A percentile compares a stretch with the other conserved stretches of the same genome.
Evolutionary conservation across 2,888 invertebrate species (phyloP).

Genomic region (Phytoseiulus persimilis): DNA sequence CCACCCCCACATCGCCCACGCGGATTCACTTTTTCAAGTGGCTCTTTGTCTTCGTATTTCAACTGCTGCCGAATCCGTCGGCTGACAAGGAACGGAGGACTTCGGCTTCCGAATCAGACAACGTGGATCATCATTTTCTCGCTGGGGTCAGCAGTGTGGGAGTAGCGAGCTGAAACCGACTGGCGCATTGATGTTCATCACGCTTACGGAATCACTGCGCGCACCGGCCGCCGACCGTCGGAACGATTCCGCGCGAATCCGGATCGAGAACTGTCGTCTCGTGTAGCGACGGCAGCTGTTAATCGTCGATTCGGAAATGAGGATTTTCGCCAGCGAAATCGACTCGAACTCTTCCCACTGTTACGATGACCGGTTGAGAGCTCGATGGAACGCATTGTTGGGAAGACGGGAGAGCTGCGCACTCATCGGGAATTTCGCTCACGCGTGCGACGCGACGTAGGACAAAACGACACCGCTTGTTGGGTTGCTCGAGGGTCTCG

Average conservation of each 20-base stretch:
- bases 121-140: neutral
- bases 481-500: too few relatives aligned
- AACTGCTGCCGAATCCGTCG: neutral
- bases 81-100: neutral
- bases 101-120: conserved; percentile 5
- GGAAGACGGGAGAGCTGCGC: too few relatives aligned
- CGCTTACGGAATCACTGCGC: neutral
- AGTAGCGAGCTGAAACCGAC: neutral
- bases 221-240: neutral
- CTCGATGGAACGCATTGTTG: too few relatives aligned
- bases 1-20: neutral
- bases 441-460: too few relatives aligned
- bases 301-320: too few relatives aligned
- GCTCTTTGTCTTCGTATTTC: neutral
- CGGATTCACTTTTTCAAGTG: conserved; percentile 5
- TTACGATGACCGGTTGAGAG: too few relatives aligned
- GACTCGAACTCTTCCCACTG: too few relatives aligned
- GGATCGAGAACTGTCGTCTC: neutral
- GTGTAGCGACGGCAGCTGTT: too few relatives aligned
- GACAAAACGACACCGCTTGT: too few relatives aligned
- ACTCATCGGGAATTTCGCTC: too few relatives aligned
- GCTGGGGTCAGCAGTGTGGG: neutral
- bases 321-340: too few relatives aligned
- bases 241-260: neutral
- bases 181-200: neutral